Evolutionary conservation across 37 sponge, comb jelly and placozoan species (phyloP).

Genomic region (Oopsacas minuta): DNA sequence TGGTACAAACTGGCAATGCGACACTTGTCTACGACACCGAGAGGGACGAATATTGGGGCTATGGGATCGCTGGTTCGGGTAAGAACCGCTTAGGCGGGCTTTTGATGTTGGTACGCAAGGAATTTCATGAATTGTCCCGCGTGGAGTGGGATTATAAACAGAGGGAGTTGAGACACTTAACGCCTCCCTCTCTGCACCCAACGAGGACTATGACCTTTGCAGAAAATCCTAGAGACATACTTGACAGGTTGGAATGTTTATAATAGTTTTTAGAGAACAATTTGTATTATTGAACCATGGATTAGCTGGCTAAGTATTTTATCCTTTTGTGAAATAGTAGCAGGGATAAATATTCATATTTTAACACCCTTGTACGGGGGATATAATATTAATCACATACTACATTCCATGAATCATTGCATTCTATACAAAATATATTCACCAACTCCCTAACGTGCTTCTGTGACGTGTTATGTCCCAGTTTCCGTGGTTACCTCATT

Average conservation of each 20-base stretch:
- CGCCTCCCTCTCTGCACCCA: neutral
- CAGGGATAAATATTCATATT: too few species aligned
- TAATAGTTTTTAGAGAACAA: too few species aligned
- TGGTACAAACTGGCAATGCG: neutral
- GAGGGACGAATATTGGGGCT: conserved; percentile 13
- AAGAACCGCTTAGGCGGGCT: neutral
- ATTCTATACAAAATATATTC: too few species aligned
- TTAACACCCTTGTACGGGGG: too few species aligned
- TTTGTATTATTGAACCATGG: too few species aligned
- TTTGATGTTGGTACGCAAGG: neutral
- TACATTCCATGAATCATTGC: too few species aligned
- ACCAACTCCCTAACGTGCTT: too few species aligned
- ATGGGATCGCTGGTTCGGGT: conserved; percentile 6
- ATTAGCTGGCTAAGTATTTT: too few species aligned
- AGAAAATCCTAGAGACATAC: neutral
- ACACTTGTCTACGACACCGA: neutral
- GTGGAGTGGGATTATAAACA: neutral
- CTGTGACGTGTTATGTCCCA: too few species aligned
- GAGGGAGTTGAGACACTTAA: neutral
- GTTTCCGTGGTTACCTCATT: too few species aligned
- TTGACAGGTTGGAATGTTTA: conserved; percentile 9
- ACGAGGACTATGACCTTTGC: neutral
- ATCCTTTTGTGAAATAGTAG: too few species aligned
- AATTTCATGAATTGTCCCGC: neutral
- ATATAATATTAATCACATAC: too few species aligned